These are phyloP conservation scores for Chaetops frenatus DNA, from an alignment of 2,113 vertebrate genomes.

Conservation along the genomic window DNA sequence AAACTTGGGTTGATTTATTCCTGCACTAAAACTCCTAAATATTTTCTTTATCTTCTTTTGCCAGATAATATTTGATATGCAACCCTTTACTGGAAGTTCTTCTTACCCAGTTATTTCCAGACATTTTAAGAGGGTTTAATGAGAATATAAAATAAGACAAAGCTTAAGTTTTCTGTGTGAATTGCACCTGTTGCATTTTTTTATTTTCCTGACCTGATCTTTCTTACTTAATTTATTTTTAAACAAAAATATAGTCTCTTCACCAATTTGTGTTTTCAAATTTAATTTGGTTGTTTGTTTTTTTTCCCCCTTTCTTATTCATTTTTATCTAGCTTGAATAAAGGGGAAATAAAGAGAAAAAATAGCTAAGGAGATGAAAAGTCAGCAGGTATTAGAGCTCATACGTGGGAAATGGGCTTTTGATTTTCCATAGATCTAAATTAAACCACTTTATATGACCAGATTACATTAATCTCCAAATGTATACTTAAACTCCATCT, in stretches of 20 bases:
- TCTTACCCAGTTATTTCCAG: not conserved
- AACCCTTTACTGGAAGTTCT: not conserved
- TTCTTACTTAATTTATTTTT: not conserved
- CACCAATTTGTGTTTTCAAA: not conserved
- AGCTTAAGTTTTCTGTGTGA: not conserved
- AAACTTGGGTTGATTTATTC: not conserved
- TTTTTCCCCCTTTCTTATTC: fast-evolving
- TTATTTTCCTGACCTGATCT: fast-evolving
- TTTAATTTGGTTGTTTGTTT: fast-evolving
- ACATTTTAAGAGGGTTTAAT: not conserved
- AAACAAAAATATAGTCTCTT: not conserved
- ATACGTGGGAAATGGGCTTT: fast-evolving
- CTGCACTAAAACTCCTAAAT: not conserved
- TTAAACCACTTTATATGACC: not conserved
- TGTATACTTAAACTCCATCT: not conserved
- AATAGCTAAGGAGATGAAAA: not conserved
- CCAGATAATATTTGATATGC: not conserved
- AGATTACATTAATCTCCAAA: not conserved
- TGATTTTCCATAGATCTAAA: not conserved
- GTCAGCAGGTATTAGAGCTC: fast-evolving
- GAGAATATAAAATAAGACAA: not conserved
- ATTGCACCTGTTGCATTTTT: not conserved
- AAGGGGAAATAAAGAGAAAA: not conserved
- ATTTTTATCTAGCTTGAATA: not conserved
- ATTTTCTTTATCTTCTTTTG: not conserved